Base-by-base conservation (phyloP, 2,797 vertebrate genomes). In the Gymnopithys bicolor region DNA sequence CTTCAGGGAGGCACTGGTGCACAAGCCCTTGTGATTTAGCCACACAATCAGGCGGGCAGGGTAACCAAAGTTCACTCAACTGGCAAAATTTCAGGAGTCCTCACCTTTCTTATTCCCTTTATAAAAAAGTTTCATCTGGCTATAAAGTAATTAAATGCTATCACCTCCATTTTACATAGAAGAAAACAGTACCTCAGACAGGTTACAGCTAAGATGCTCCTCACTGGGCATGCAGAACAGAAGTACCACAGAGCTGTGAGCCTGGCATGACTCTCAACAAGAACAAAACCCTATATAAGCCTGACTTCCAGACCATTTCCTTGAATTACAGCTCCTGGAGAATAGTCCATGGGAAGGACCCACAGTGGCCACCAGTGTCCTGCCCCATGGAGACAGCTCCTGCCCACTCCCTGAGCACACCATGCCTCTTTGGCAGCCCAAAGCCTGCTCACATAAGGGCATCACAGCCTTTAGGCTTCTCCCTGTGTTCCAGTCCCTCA, bases 401-500 rank as follows among this genome's bases (percentile, higher is more conserved):
- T 69, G 35, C 35, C 46, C 3, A 0, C 41, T 66, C 46, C 39
- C 62, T 46, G 39, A 33, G 49, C 49, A n/a, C 6, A 3, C 45
- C 1, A 0, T 24, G 52, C 27, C 52, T 28, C 5, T 0, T 2
- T 13, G 35, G 18, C 45, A 84, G 25, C 41, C 37, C 27, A 1
- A 49, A 58, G 37, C 28, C 21, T 58, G 19, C 35, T 51, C 3
- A 1, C 48, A 45, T 30, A 19, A 35, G 39, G 46, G 2, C 37
- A 62, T 58, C 56, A 39, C 63, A 41, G 13, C 43, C 59, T 0
- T 0, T 6, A 33, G 63, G 37, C 35, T 92, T 80, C 69, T 64
- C 28, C n/a, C 59, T 53, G 69, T 23, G 33, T 70, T 79, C 32
- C 70, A 63, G 46, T 56, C 48, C 17, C 66, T 35, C 7, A 5